Conservation (phyloP, 2,888 invertebrate species). For the Polietes domitor region DNA sequence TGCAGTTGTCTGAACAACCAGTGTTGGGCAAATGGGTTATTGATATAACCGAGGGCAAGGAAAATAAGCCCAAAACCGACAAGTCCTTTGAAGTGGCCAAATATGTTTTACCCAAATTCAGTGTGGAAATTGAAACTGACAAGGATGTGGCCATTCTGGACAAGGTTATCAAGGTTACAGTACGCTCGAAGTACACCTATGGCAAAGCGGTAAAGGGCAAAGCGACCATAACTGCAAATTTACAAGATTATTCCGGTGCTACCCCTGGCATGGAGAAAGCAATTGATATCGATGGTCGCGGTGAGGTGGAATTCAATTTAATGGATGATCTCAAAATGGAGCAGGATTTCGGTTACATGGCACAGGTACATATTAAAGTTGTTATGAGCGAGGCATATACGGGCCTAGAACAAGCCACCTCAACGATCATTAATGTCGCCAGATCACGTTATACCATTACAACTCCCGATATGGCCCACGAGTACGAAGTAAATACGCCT, state of each 20-base stretch:
- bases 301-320: constrained; percentile 88
- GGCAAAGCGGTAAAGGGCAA: constrained; percentile 93
- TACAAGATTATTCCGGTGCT: not conserved
- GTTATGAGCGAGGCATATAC: not conserved
- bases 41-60: constrained; percentile 81
- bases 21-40: constrained; percentile 95
- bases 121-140: constrained; percentile 86
- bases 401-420: constrained; percentile 76
- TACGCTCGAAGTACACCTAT: constrained; percentile 86
- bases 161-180: constrained; percentile 83
- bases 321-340: constrained; percentile 89
- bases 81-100: constrained; percentile 24
- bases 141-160: constrained; percentile 91
- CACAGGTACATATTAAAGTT: not conserved
- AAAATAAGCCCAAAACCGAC: constrained; percentile 84
- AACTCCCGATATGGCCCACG: constrained; percentile 89
- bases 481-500: constrained; percentile 93
- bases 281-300: constrained; percentile 84
- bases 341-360: constrained; percentile 61
- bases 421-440: constrained; percentile 88
- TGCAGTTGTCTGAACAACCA: constrained; percentile 89
- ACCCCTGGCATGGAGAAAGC: constrained; percentile 84
- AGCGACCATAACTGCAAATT: constrained; percentile 86
- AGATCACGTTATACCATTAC: constrained; percentile 88
- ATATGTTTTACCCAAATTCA: constrained; percentile 24